A percentile compares a stretch with the other conserved stretches of the same genome.
Conservation (phyloP, 2,113 vertebrate genomes). For the Cryptotis parvus region DNA sequence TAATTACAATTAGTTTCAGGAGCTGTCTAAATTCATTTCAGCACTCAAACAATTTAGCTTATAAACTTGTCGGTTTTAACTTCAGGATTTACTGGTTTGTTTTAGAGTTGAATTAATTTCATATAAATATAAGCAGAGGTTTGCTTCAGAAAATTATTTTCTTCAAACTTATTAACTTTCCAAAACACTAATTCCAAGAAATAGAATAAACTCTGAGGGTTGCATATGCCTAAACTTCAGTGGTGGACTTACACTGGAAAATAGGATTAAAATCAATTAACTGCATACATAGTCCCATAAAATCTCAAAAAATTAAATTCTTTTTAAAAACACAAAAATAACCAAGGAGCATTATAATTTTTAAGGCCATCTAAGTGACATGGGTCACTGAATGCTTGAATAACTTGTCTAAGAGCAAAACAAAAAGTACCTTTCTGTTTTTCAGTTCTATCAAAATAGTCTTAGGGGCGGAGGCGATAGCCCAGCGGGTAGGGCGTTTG, state of each 20-base stretch:
- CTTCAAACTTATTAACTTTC: conserved; percentile 27
- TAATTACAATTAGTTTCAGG: conserved; percentile 61
- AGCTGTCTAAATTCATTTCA: conserved; percentile 64
- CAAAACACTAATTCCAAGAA: conserved; percentile 14
- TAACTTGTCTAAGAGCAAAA: conserved; percentile 6
- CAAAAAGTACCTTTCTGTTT: conserved; percentile 18
- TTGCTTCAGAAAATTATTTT: conserved; percentile 49
- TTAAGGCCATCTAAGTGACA: conserved; percentile 3
- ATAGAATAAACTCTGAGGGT: conserved; percentile 32
- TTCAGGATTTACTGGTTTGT: conserved; percentile 23
- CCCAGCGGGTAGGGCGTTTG: too few species aligned
- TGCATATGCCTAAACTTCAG: background rate
- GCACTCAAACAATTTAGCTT: conserved; percentile 55
- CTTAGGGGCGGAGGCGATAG: conserved; percentile 9
- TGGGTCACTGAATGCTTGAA: background rate
- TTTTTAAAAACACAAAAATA: conserved; percentile 17
- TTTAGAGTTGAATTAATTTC: conserved; percentile 55
- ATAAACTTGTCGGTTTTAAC: conserved; percentile 63
- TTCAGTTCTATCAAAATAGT: background rate
- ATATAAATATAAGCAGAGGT: conserved; percentile 25
- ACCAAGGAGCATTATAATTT: background rate
- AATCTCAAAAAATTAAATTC: background rate
- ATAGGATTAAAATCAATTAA: conserved; percentile 40
- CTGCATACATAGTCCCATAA: background rate
- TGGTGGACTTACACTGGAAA: background rate